phyloP scores from a whole-genome alignment of 2,888 invertebrate genomes.

The Morpho achilles region DNA sequence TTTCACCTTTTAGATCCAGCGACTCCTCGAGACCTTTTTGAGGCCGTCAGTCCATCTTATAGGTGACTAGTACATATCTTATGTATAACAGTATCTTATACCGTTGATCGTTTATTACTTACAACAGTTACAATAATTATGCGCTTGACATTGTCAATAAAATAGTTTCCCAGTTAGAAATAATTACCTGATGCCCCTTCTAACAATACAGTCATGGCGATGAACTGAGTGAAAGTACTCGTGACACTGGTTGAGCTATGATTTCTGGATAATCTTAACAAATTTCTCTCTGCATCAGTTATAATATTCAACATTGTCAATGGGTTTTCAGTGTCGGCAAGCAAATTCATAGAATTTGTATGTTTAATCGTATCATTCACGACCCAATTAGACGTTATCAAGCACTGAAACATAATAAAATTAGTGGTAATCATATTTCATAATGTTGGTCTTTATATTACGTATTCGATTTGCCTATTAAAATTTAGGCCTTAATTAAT shows the following conservation, averaged over 20 bases:
- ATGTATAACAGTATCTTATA: too few species aligned
- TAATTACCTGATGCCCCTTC: slow-evolving; percentile 66
- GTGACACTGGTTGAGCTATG: slow-evolving; percentile 70
- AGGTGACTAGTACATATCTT: too few species aligned
- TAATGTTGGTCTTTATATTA: too few species aligned
- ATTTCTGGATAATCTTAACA: slow-evolving; percentile 40
- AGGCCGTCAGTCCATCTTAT: too few species aligned
- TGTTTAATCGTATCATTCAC: slow-evolving; percentile 45
- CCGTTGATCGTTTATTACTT: too few species aligned
- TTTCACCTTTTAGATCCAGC: too few species aligned
- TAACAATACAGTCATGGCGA: slow-evolving; percentile 74
- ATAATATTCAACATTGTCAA: slow-evolving; percentile 51
- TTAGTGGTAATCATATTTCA: too few species aligned
- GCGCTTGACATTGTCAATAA: too few species aligned
- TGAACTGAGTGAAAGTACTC: slow-evolving; percentile 74
- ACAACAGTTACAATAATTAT: too few species aligned
- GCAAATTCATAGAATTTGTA: slow-evolving; percentile 47
- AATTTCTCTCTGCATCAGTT: slow-evolving; percentile 27
- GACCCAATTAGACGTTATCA: slow-evolving; percentile 42
- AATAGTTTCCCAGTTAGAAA: slow-evolving; percentile 18
- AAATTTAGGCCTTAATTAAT: too few species aligned
- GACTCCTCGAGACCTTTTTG: too few species aligned
- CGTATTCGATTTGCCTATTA: too few species aligned
- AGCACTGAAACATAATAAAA: neutral
- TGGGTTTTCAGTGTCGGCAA: slow-evolving; percentile 37